These are phyloP conservation scores for Macroglossus sobrinus DNA, from an alignment of 2,113 vertebrate species.

Conservation along the genomic window DNA sequence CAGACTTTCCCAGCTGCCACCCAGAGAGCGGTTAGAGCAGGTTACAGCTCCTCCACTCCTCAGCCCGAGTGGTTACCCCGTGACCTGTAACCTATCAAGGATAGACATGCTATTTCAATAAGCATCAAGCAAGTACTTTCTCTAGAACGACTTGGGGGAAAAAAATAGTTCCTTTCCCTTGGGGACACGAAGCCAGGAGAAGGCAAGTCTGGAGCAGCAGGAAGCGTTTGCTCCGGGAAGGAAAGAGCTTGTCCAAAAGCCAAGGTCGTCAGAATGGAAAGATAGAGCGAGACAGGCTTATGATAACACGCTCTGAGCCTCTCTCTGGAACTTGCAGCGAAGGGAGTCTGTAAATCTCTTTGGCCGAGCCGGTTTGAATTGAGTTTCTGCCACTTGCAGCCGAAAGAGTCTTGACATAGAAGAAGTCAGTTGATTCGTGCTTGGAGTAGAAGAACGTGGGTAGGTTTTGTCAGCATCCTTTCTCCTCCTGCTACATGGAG, in stretches of 20 bases:
- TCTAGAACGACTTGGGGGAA: background rate
- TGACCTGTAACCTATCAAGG: fast-evolving
- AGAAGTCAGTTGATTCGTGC: background rate
- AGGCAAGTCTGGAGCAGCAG: background rate
- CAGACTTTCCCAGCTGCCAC: background rate
- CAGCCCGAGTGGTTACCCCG: too few species aligned
- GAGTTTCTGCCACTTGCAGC: background rate
- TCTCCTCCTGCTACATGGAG: background rate
- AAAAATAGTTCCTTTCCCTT: background rate
- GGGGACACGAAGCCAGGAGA: background rate
- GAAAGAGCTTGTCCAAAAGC: background rate
- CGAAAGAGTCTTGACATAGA: background rate
- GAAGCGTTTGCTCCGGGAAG: background rate
- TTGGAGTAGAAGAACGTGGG: background rate
- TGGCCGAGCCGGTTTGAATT: background rate
- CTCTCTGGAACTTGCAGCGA: background rate
- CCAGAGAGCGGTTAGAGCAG: background rate
- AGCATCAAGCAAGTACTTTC: background rate
- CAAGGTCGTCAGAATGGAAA: background rate
- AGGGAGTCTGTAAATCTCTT: background rate
- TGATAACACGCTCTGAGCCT: background rate
- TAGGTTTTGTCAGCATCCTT: background rate
- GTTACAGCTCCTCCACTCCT: background rate
- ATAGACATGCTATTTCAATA: fast-evolving
- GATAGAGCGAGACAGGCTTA: background rate